Evolutionary conservation across 2,113 vertebrate genomes (phyloP), one percentile per base, ranked within the genome.

Genomic region (Saccopteryx leptura): DNA sequence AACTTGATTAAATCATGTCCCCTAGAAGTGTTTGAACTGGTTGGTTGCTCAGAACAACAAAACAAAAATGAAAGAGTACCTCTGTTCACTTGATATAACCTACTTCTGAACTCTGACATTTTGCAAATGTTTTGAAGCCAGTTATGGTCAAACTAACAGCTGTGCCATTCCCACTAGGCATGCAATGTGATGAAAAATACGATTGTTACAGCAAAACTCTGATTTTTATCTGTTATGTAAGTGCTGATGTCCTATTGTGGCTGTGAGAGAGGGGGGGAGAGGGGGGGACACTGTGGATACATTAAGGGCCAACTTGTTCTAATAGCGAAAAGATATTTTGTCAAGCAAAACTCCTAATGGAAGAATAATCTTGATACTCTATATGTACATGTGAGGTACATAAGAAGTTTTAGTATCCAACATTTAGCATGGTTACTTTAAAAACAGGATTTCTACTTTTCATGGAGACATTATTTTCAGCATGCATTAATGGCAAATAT

Each of bases 101-200:
- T 94, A 52, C 39, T 95, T 93, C 89, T 96, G 91, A 97, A 93
- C 94, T 91, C 79, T 95, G 97, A 79, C 89, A 96, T 96, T 97
- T 96, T 89, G 69, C 33, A 83, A 50, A 39, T 93, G 69, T 90
- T 96, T 96, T 88, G 52, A 94, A 96, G 28, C 63, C 93, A 93
- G 21, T 83, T 83, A 75, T 65, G 54, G 83, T 92, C 68, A 92
- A 96, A 92, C 82, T 75, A 96, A 78, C n/a, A 85, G 61, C 71
- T 84, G 39, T 85, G 28, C 7, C 23, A 4, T 95, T 92, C 50
- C 52, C 39, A 31, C 46, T 95, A 69, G 24, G 12, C 65, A 68
- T 72, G n/a, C 26, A 86, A 2, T 54, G 46, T 31, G 14, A 50
- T 61, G 33, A 91, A 96, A 88, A 83, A n/a, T 65, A 10, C 58